phyloP scores from a whole-genome alignment of 2,888 invertebrate genomes.

The Hirtodrosophila trivittata region DNA sequence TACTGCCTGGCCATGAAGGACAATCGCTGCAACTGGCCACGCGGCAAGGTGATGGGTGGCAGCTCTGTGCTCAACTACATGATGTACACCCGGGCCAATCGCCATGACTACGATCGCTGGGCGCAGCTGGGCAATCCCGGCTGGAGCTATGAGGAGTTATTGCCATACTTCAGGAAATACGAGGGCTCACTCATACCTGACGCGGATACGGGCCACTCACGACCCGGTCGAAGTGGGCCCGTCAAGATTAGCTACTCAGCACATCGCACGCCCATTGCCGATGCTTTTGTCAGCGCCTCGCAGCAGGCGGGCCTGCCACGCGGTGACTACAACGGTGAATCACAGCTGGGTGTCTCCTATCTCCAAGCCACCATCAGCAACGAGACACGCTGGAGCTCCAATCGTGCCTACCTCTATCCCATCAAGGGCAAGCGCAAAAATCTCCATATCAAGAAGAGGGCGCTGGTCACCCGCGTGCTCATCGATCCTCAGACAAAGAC shows the following conservation, averaged over 20 bases:
- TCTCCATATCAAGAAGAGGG: constrained; percentile 85
- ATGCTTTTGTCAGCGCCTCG: constrained; percentile 87
- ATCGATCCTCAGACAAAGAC: constrained; percentile 84
- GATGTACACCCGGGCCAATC: constrained; percentile 90
- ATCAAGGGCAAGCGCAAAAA: constrained; percentile 85
- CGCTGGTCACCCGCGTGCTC: constrained; percentile 85
- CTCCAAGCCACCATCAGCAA: constrained; percentile 86
- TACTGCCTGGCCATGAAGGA: constrained; percentile 90
- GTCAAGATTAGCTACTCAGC: constrained; percentile 85
- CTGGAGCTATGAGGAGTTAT: constrained; percentile 89
- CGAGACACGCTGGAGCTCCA: constrained; percentile 86
- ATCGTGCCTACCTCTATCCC: constrained; percentile 86
- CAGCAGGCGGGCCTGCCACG: constrained; percentile 86
- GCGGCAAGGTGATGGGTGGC: constrained; percentile 93
- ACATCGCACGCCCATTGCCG: constrained; percentile 85
- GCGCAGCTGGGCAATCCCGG: constrained; percentile 88
- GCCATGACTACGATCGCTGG: constrained; percentile 91
- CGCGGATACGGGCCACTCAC: constrained; percentile 83
- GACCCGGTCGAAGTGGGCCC: constrained; percentile 84
- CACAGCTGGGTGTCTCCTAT: constrained; percentile 86
- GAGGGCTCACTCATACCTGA: constrained; percentile 88
- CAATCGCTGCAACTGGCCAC: constrained; percentile 90
- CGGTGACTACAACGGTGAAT: constrained; percentile 88
- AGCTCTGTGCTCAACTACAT: constrained; percentile 92
- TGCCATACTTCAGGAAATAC: constrained; percentile 90